A percentile compares a stretch with the other conserved stretches of the same genome.
Conservation (phyloP, 1,140 invertebrate species). For the Sarcophaga peregrina region DNA sequence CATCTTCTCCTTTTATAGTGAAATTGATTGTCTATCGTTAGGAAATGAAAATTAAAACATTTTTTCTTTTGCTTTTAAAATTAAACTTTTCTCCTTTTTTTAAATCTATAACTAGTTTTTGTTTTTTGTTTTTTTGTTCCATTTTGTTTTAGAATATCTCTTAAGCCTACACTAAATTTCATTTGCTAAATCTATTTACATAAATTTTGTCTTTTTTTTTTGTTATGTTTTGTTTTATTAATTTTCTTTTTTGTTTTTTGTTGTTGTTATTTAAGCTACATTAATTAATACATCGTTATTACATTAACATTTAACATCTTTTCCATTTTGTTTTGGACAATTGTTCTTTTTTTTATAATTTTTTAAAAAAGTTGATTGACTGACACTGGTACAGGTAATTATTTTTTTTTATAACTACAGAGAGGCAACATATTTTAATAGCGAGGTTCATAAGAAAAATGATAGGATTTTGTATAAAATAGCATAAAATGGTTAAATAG, state of each 20-base stretch:
- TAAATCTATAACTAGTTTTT: neutral
- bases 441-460: too few species aligned
- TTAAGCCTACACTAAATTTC: too few species aligned
- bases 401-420: too few species aligned
- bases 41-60: neutral
- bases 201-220: slow-evolving; percentile 23
- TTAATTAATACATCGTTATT: too few species aligned
- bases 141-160: neutral
- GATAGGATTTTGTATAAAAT: too few species aligned
- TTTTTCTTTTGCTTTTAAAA: neutral
- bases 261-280: neutral
- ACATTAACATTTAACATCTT: too few species aligned
- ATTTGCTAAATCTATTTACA: slow-evolving; percentile 29
- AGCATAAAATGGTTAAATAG: too few species aligned
- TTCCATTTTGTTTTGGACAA: too few species aligned
- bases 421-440: too few species aligned
- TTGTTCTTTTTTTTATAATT: too few species aligned
- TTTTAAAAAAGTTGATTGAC: too few species aligned
- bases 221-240: neutral
- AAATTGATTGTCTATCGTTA: slow-evolving; percentile 37
- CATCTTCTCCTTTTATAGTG: neutral
- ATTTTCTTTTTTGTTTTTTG: neutral
- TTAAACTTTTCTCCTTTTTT: neutral
- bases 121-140: neutral
- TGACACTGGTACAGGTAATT: too few species aligned